These are phyloP conservation scores for Fissipunctia ypsillon DNA, from an alignment of 2,888 invertebrate species.

Conservation along the genomic window DNA sequence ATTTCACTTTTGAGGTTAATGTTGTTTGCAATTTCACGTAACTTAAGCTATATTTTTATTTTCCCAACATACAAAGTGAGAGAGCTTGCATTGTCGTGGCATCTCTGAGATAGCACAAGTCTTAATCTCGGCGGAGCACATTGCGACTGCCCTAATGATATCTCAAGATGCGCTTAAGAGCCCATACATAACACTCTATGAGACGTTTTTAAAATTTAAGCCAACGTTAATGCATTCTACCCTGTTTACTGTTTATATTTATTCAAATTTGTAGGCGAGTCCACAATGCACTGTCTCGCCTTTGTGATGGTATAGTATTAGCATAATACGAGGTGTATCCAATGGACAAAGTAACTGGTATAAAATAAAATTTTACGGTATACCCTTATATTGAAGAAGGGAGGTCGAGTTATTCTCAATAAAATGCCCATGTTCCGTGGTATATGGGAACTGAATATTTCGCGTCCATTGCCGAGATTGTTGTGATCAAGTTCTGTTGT, in stretches of 20 bases:
- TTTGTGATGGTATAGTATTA: slow-evolving; percentile 85
- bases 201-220: slow-evolving; percentile 90
- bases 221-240: slow-evolving; percentile 88
- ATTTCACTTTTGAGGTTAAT: slow-evolving; percentile 53
- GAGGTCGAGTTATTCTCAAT: slow-evolving; percentile 83
- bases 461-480: slow-evolving; percentile 71
- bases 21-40: slow-evolving; percentile 63
- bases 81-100: slow-evolving; percentile 78
- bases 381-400: slow-evolving; percentile 86
- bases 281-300: slow-evolving; percentile 81
- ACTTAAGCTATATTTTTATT: slow-evolving; percentile 76
- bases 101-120: slow-evolving; percentile 79
- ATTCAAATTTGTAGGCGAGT: slow-evolving; percentile 88
- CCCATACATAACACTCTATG: slow-evolving; percentile 89
- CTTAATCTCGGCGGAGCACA: slow-evolving; percentile 86
- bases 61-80: slow-evolving; percentile 71
- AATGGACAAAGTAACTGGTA: slow-evolving; percentile 87
- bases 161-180: slow-evolving; percentile 88
- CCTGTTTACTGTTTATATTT: slow-evolving; percentile 89
- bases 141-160: slow-evolving; percentile 88
- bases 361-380: slow-evolving; percentile 88
- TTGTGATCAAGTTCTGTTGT: slow-evolving; percentile 60
- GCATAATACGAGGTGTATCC: slow-evolving; percentile 87
- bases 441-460: slow-evolving; percentile 81
- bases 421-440: slow-evolving; percentile 80